Evolutionary conservation across 2,888 invertebrate genomes (phyloP), one percentile per base, ranked within the genome.

Genomic region (Horisme vitalbata): DNA sequence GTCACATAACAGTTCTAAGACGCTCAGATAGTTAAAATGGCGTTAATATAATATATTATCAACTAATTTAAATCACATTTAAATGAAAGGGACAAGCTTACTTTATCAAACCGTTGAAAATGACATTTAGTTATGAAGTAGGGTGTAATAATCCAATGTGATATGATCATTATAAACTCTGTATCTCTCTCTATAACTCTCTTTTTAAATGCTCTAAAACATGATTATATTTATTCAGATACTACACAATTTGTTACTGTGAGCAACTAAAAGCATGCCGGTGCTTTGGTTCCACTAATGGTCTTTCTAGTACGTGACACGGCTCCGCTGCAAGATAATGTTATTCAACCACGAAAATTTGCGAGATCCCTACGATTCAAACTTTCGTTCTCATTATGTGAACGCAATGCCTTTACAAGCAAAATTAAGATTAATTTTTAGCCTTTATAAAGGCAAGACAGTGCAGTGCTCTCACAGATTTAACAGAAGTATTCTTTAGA

Each of bases 241-340:
- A 33, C 37, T 48, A 34, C 34, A 24, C 26, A 48, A 43, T 32
- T 38, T 36, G 37, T 43, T 48, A 9, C 30, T 26, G 33, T 33
- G 38, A 38, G 38, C 31, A 15, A 26, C 39, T 31, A 44, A 49
- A 44, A 44, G 26, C 31, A 10, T 20, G 33, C 15, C 27, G 10
- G 12, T 38, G 21, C 38, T 33, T 18, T 58, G 33, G 9, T 31
- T 31, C 59, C 65, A 48, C 71, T 76, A 76, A 75, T 75, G 66
- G 71, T 41, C 55, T 34, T 34, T 33, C 23, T 21, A 9, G 57
- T 59, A 71, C 68, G 74, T 74, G 73, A 60, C 54, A 57, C 48
- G 21, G 18, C 44, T 35, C n/a, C 26, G 24, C 7, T 34, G 33
- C 41, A 26, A 49, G 57, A 58, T 64, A 61, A 62, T 61, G 59